Conservation (phyloP, 2,797 vertebrate species). For the Paramormyrops hopkinsi region DNA sequence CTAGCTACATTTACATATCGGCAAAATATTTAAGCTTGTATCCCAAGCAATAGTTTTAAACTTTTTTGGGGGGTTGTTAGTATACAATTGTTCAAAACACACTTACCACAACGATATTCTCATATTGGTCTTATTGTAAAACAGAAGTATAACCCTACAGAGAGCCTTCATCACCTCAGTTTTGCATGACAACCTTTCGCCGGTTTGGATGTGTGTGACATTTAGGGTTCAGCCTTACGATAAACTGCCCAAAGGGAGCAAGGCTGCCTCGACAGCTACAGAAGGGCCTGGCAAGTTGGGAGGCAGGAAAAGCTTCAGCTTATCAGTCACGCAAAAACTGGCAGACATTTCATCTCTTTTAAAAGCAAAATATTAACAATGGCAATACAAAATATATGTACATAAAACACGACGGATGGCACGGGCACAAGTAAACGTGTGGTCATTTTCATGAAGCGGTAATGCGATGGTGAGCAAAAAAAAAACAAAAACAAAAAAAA, state of each 20-base stretch:
- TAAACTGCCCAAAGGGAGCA: background rate
- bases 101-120: background rate
- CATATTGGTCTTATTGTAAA: background rate
- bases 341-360: background rate
- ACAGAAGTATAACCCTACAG: background rate
- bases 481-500: background rate
- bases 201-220: background rate
- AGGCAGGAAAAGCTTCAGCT: background rate
- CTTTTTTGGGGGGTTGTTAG: background rate
- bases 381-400: constrained; percentile 1
- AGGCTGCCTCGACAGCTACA: background rate
- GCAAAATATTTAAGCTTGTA: constrained; percentile 13
- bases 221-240: background rate
- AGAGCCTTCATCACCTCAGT: background rate
- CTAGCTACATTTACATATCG: background rate
- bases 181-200: background rate
- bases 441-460: constrained; percentile 31
- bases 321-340: background rate
- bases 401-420: constrained; percentile 5
- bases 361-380: background rate
- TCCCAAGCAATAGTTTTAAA: background rate
- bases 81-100: background rate
- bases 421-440: constrained; percentile 16
- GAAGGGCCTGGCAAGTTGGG: background rate
- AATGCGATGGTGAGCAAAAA: constrained; percentile 52